Percentiles rank a stretch among this genome's conserved stretches.
Evolutionary conservation across 2,888 invertebrate species (phyloP).

Genomic region (Chrysolina americana): DNA sequence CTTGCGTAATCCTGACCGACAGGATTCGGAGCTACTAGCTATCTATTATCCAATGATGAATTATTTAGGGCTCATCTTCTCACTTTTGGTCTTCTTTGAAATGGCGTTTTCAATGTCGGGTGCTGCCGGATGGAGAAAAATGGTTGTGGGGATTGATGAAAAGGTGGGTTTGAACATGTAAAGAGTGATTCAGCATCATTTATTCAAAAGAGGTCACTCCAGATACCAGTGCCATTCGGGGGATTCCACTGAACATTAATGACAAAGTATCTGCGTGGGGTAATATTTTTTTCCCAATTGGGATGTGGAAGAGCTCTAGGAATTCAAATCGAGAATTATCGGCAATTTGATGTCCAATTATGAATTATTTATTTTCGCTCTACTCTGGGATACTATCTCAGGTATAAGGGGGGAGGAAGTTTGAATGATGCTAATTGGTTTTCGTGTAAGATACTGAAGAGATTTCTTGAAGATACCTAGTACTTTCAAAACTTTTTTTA

Average conservation of each 20-base stretch:
- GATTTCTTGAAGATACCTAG: too few relatives aligned
- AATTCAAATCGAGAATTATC: too few relatives aligned
- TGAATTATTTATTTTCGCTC: too few relatives aligned
- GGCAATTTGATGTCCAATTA: too few relatives aligned
- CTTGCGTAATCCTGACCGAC: slow-evolving; percentile 55
- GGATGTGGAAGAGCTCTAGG: not conserved
- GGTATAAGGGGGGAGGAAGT: too few relatives aligned
- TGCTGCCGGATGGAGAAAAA: slow-evolving; percentile 38
- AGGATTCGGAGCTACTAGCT: slow-evolving; percentile 46
- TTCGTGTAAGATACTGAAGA: not conserved
- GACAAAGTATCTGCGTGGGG: not conserved
- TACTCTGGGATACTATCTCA: too few relatives aligned
- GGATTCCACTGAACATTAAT: not conserved
- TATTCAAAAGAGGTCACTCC: slow-evolving; percentile 2
- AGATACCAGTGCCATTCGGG: not conserved
- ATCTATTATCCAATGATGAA: slow-evolving; percentile 55
- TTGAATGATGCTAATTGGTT: not conserved
- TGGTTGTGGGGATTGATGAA: slow-evolving; percentile 33
- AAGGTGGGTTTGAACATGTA: slow-evolving; percentile 17
- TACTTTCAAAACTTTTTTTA: too few relatives aligned
- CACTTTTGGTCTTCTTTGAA: not conserved
- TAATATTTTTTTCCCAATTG: not conserved
- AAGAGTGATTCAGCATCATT: not conserved
- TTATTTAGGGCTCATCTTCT: slow-evolving; percentile 50
- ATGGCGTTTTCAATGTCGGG: not conserved